Percentiles rank a stretch among this genome's conserved stretches.
Evolutionary conservation across 53 echinoderm and acorn worm genomes (phyloP).

Genomic region (Echinarachnius parma): DNA sequence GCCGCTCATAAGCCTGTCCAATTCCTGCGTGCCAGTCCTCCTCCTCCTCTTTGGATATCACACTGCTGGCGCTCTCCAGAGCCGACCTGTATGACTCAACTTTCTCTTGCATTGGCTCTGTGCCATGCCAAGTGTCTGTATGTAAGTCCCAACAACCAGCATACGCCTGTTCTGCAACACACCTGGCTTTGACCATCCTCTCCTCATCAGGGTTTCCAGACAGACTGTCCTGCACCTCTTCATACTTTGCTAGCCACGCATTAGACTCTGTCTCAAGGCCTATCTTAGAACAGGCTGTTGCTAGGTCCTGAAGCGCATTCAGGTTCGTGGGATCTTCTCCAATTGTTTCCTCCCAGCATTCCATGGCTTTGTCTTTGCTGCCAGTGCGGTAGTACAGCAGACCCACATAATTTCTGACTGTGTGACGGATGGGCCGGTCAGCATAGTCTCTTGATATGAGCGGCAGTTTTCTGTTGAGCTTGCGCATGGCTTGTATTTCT

Average conservation of each 20-base stretch:
- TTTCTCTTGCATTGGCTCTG: background rate
- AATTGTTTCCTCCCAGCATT: constrained; percentile 17
- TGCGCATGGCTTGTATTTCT: constrained; percentile 1
- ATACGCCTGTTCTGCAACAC: constrained; percentile 19
- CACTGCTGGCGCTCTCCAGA: background rate
- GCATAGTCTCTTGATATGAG: background rate
- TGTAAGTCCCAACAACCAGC: constrained; percentile 27
- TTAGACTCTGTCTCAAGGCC: background rate
- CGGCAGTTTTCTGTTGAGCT: constrained; percentile 1
- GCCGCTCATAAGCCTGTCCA: constrained; percentile 34
- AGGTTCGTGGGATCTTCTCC: constrained; percentile 30
- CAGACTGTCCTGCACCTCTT: background rate
- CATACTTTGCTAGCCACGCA: background rate
- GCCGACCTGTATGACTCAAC: background rate
- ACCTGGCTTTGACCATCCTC: constrained; percentile 15
- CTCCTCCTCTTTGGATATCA: constrained; percentile 19
- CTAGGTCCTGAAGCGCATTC: constrained; percentile 31
- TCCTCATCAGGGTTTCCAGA: constrained; percentile 5
- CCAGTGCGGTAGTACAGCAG: constrained; percentile 12
- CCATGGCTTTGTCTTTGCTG: constrained; percentile 2
- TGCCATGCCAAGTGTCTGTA: constrained; percentile 9
- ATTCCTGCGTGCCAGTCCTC: constrained; percentile 28
- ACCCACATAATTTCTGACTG: constrained; percentile 22
- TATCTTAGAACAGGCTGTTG: constrained; percentile 3
- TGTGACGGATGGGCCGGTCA: constrained; percentile 27